Conservation (phyloP, 1,140 invertebrate species). For the Orius insidiosus region DNA sequence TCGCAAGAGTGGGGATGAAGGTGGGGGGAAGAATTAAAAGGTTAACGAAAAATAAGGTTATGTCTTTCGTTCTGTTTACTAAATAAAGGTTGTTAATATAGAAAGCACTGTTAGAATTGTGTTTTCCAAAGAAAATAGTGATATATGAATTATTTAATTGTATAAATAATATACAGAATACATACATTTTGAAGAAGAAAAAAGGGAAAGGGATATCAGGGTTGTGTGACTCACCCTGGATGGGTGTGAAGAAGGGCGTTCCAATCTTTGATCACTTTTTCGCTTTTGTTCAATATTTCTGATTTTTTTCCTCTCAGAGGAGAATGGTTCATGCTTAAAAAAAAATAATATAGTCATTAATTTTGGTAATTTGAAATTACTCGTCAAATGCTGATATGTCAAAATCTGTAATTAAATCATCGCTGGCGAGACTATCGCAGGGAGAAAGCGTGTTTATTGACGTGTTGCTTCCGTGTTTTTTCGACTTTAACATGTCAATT, state of each 20-base stretch:
- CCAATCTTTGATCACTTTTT: constrained; percentile 36
- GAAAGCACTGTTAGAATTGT: no score
- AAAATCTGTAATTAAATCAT: constrained; percentile 69
- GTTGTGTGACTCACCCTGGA: constrained; percentile 21
- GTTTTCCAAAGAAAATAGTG: no score
- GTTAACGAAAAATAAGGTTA: no score
- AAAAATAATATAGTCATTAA: neutral
- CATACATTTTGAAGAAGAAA: no score
- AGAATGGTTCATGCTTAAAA: constrained; percentile 21
- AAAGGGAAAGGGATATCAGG: no score
- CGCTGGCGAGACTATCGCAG: constrained; percentile 58
- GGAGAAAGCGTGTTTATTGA: constrained; percentile 59
- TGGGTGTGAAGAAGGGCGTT: constrained; percentile 30
- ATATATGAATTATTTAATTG: no score
- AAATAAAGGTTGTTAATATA: no score
- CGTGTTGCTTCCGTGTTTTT: constrained; percentile 6
- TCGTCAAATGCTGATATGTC: constrained; percentile 26
- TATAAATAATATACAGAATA: no score
- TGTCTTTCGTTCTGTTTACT: no score
- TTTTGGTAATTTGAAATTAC: constrained; percentile 6
- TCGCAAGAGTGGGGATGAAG: no score
- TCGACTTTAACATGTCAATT: neutral
- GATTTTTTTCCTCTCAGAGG: constrained; percentile 31
- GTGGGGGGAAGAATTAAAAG: no score
- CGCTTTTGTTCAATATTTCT: constrained; percentile 32